These are phyloP conservation scores for Achroia grisella DNA, from an alignment of 1,140 invertebrate genomes.

Conservation along the genomic window DNA sequence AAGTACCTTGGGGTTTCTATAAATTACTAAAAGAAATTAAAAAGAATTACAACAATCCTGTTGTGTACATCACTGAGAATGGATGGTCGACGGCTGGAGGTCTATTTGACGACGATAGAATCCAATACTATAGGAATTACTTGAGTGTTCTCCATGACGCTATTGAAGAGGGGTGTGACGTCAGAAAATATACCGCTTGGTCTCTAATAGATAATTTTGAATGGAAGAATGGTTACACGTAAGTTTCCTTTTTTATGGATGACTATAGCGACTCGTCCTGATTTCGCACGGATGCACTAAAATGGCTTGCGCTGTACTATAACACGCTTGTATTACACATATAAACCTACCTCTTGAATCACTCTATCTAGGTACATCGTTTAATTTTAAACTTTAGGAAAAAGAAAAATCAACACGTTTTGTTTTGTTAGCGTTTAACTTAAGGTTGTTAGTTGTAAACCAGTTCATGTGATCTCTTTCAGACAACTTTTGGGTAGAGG, in stretches of 20 bases:
- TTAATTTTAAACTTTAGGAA: too few species aligned
- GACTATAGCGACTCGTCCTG: too few species aligned
- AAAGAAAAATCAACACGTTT: too few species aligned
- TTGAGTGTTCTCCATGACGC: constrained; percentile 80
- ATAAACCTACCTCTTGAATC: too few species aligned
- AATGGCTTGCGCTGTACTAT: too few species aligned
- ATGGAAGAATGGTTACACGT: constrained; percentile 78
- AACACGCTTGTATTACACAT: too few species aligned
- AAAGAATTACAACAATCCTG: constrained; percentile 23
- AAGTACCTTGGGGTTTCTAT: constrained; percentile 23
- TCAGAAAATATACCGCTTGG: constrained; percentile 81
- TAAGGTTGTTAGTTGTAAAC: too few species aligned
- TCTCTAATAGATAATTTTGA: constrained; percentile 84
- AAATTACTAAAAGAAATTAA: constrained; percentile 27
- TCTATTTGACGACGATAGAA: constrained; percentile 71
- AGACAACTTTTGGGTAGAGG: too few species aligned
- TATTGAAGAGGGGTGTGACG: constrained; percentile 78
- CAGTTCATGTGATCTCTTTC: too few species aligned
- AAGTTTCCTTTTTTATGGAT: constrained; percentile 25
- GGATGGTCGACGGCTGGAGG: constrained; percentile 62
- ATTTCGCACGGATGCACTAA: too few species aligned
- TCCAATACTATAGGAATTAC: constrained; percentile 73
- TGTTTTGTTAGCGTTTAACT: too few species aligned
- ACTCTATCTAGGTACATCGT: too few species aligned
- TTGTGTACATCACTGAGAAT: constrained; percentile 31